Evolutionary conservation across 2,797 vertebrate species (phyloP), one percentile per base, ranked within the genome.

Genomic region (Rhinogobio ventralis): DNA sequence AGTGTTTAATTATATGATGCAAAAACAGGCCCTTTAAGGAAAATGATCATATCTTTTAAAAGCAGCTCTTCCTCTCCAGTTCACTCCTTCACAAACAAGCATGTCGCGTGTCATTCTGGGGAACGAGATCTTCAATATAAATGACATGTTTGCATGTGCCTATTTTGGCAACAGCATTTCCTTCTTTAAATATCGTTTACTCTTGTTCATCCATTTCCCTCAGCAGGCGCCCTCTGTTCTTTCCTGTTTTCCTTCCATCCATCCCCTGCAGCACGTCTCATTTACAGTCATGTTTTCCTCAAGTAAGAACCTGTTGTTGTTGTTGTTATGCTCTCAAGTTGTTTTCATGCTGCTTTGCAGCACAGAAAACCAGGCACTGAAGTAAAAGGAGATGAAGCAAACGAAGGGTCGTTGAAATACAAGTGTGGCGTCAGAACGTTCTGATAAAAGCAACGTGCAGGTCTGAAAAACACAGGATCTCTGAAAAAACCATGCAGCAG

Each of bases 191-290:
- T 74, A 80, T 81, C 33, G 25, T 84, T 89, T 5, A 36, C 72
- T 87, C 49, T 39, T 30, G 77, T 64, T 81, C 14, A 60, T 86
- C 78, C 66, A 45, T 81, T 74, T 71, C 68, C 73, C 77, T 80
- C 79, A 77, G 79, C 79, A 55, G 74, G 80, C 57, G 14, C 71
- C 46, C 78, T 78, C 53, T n/a, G 19, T 85, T 82, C 57, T 85
- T 81, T 84, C 74, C 85, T 87, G 86, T 91, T 92, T 93, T 86
- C 45, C 79, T 86, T 82, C 33, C 9, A 55, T 87, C 68, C 60
- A 69, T 86, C 64, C 82, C 89, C 30, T 46, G 45, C n/a, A 84
- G 78, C 68, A n/a, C 6, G 23, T 33, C 28, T 80, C 53, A 57
- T 60, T 84, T 64, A 36, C 85, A 79, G 79, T 57, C 84, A 55